Conservation (phyloP, 2,113 vertebrate species). For the Hippocampus zosterae region DNA sequence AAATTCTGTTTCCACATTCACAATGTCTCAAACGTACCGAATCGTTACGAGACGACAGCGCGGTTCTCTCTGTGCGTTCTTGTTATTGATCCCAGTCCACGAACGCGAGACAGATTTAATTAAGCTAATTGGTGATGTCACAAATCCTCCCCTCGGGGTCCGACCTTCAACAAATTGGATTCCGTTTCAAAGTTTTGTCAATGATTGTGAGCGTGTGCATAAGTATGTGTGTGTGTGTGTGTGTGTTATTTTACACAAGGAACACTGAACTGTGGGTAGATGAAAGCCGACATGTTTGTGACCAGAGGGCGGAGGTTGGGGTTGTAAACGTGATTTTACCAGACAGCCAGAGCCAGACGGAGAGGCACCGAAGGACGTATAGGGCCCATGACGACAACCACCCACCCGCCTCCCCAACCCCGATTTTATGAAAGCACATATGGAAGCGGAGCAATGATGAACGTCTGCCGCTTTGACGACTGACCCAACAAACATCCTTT, state of each 20-base stretch:
- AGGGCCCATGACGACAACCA: not conserved
- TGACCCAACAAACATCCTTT: not conserved
- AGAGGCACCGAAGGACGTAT: not conserved
- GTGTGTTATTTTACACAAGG: not conserved
- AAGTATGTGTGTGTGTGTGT: not conserved
- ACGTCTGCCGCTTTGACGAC: not conserved
- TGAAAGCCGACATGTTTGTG: constrained; percentile 3
- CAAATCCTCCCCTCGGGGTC: not conserved
- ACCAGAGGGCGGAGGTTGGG: not conserved
- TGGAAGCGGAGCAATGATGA: not conserved
- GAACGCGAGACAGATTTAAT: not conserved
- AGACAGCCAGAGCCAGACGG: not conserved
- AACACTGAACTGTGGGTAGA: not conserved
- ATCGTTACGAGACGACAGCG: not conserved
- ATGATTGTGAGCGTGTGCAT: not conserved
- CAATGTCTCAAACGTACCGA: not conserved
- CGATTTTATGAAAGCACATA: not conserved
- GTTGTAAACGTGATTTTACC: not conserved
- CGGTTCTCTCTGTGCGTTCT: not conserved
- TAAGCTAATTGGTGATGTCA: not conserved
- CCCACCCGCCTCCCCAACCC: not conserved
- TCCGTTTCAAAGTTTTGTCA: not conserved
- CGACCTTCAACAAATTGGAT: not conserved
- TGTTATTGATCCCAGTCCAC: not conserved
- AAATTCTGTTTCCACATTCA: too few relatives aligned